Conservation (phyloP, 1,140 invertebrate species). For the Notospermus geniculatus region DNA sequence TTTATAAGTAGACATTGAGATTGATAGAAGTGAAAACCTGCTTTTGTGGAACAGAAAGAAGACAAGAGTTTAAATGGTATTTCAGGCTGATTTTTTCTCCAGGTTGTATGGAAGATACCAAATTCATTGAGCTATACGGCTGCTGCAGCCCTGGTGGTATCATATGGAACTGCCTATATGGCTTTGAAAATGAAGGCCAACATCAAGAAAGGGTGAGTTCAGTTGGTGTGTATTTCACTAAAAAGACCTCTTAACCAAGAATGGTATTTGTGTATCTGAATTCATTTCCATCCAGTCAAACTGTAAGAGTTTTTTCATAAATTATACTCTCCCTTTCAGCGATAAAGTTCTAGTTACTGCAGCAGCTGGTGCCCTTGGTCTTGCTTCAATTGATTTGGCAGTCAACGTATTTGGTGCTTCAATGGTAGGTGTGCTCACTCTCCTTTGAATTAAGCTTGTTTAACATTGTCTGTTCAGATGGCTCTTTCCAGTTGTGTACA, state of each 20-base stretch:
- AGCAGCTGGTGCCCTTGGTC: slow-evolving; percentile 62
- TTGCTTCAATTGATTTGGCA: slow-evolving; percentile 65
- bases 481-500: neutral
- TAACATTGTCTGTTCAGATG: neutral
- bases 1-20: too few relatives aligned
- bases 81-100: slow-evolving; percentile 4
- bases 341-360: slow-evolving; percentile 63
- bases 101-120: slow-evolving; percentile 64
- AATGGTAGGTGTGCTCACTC: slow-evolving; percentile 53
- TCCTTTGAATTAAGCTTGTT: neutral
- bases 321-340: too few relatives aligned
- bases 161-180: slow-evolving; percentile 63
- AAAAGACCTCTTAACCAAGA: neutral
- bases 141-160: slow-evolving; percentile 60
- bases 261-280: slow-evolving; percentile 4
- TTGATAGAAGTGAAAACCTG: too few relatives aligned
- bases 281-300: slow-evolving; percentile 7
- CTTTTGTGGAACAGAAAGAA: too few relatives aligned
- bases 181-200: slow-evolving; percentile 60
- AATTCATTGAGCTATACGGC: slow-evolving; percentile 54
- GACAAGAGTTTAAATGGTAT: too few relatives aligned
- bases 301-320: too few relatives aligned
- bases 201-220: slow-evolving; percentile 52
- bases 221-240: neutral
- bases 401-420: slow-evolving; percentile 62